Percentiles rank a stretch among this genome's conserved stretches.
Evolutionary conservation across 2,888 invertebrate species (phyloP).

Genomic region (Andrena haemorrhoa): DNA sequence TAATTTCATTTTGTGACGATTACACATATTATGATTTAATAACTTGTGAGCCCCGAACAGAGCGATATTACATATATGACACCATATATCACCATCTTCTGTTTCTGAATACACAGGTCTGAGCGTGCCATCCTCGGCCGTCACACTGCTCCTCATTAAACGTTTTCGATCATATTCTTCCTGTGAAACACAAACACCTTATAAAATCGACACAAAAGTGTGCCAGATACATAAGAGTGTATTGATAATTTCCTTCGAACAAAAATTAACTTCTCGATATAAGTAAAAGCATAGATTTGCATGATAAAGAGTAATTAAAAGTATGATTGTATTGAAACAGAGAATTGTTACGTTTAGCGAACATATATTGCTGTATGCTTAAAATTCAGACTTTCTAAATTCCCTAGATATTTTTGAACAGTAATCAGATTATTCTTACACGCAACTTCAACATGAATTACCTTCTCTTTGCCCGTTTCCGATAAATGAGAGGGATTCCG

Average conservation of each 20-base stretch:
- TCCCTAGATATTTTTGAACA: neutral
- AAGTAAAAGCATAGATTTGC: neutral
- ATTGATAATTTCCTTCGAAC: neutral
- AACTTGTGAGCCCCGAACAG: slow-evolving; percentile 83
- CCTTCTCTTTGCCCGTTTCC: slow-evolving; percentile 84
- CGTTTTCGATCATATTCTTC: slow-evolving; percentile 83
- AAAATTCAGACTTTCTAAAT: slow-evolving; percentile 4
- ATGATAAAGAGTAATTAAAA: neutral
- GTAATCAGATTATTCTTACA: neutral
- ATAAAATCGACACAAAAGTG: slow-evolving; percentile 35
- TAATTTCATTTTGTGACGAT: slow-evolving; percentile 84
- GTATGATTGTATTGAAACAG: neutral
- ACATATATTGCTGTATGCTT: neutral
- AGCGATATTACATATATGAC: slow-evolving; percentile 84
- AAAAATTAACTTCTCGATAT: neutral
- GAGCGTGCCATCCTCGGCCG: slow-evolving; percentile 83
- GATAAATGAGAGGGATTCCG: slow-evolving; percentile 82
- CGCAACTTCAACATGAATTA: slow-evolving; percentile 67
- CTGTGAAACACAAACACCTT: slow-evolving; percentile 75
- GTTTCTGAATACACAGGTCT: slow-evolving; percentile 83
- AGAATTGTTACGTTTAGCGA: neutral
- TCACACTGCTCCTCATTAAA: slow-evolving; percentile 83
- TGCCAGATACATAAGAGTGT: slow-evolving; percentile 11
- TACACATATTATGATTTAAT: slow-evolving; percentile 82
- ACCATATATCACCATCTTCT: slow-evolving; percentile 84